These are phyloP conservation scores for Ursus arctos DNA, from an alignment of 2,113 vertebrate species.

Conservation along the genomic window DNA sequence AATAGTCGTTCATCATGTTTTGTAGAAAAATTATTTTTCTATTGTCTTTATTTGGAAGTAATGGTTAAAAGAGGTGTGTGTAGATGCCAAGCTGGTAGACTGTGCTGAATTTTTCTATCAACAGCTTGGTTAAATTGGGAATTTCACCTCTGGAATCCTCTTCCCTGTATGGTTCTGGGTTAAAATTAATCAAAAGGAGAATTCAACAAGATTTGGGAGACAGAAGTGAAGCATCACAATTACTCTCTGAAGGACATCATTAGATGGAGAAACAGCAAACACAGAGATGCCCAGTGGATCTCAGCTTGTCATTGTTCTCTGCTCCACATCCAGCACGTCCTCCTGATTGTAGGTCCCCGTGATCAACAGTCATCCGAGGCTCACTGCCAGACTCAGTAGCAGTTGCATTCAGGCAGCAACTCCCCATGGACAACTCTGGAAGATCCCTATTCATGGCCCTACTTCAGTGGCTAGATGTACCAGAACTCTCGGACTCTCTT, in stretches of 20 bases:
- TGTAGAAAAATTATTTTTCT: not conserved
- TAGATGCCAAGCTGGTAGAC: not conserved
- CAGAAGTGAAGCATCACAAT: not conserved
- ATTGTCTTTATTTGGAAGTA: not conserved
- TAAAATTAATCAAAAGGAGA: not conserved
- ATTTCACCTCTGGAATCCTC: not conserved
- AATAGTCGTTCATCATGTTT: not conserved
- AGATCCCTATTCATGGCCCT: not conserved
- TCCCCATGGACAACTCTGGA: not conserved
- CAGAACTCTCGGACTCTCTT: not conserved
- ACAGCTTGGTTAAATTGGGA: not conserved
- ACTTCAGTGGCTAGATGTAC: not conserved
- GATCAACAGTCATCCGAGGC: not conserved
- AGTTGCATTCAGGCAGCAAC: not conserved
- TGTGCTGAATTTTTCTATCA: not conserved
- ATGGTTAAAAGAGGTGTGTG: not conserved
- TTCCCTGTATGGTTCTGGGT: not conserved
- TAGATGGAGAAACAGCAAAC: not conserved
- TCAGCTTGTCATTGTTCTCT: not conserved
- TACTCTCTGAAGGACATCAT: not conserved
- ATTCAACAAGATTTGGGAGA: not conserved
- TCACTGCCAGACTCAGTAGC: not conserved
- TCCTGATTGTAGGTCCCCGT: rapidly evolving
- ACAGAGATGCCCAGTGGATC: not conserved
- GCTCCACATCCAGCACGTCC: not conserved